Conservation (phyloP, 2,113 vertebrate species). For the Montifringilla adamsi region DNA sequence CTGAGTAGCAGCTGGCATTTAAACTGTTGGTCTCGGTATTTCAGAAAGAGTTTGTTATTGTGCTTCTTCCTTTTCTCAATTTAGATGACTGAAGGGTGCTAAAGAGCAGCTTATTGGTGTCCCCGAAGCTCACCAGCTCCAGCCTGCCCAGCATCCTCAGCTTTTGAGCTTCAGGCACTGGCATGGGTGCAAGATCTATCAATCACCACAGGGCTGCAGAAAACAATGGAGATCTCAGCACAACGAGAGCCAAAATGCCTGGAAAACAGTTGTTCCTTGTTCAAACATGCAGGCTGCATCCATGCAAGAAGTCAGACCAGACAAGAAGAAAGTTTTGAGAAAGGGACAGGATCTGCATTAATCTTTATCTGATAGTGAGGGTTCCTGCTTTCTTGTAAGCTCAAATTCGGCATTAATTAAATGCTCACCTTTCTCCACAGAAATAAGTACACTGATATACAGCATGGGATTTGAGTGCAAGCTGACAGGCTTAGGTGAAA, state of each 20-base stretch:
- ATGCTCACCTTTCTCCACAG: not conserved
- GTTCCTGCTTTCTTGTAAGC: not conserved
- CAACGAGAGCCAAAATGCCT: not conserved
- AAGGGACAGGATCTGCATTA: not conserved
- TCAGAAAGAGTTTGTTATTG: not conserved
- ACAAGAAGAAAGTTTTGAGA: not conserved
- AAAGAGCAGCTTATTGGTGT: not conserved
- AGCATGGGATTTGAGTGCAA: not conserved
- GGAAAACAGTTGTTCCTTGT: conserved; percentile 22
- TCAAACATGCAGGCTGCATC: not conserved
- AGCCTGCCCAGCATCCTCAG: not conserved
- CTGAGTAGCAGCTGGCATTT: not conserved
- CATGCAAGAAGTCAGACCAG: not conserved
- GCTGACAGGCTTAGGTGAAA: not conserved
- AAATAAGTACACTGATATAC: not conserved
- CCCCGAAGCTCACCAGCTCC: not conserved
- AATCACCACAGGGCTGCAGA: not conserved
- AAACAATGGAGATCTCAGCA: conserved; percentile 22
- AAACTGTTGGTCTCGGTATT: not conserved
- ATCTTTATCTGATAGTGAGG: not conserved
- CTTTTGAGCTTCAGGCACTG: not conserved
- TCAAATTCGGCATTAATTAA: not conserved
- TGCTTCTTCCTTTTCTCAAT: not conserved
- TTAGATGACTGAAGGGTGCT: not conserved
- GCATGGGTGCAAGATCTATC: not conserved